Base-by-base conservation (phyloP, 2,113 vertebrate species). In the Gavia stellata region DNA sequence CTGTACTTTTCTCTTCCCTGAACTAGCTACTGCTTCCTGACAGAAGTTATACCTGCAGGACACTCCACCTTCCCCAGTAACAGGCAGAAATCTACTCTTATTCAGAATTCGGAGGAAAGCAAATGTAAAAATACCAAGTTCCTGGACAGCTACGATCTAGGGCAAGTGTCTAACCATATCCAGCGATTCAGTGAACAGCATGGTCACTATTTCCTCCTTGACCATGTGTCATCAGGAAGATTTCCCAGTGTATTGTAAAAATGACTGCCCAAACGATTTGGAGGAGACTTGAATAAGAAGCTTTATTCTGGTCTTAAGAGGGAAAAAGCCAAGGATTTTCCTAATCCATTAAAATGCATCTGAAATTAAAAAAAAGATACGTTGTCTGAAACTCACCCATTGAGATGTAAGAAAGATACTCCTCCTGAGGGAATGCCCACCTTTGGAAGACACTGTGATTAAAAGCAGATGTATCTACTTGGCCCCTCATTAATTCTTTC, bases 261-360 rank as follows among this genome's bases (percentile, higher is more conserved):
- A 50, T 28, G 26, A 81, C 44, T 63, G 28, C 33, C 19, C 38
- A 74, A 34, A 78, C 3, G 0, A 33, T 50, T 24, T 36, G 19
- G 20, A 87, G 42, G 24, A 62, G 10, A 45, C 33, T 68, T 72
- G 56, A 72, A 49, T 14, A 47, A 65, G 73, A 24, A 79, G 17
- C 23, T 97, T 94, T 96, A 95, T 95, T 97, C 29, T 71, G 31
- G 14, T 42, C n/a, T 85, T 68, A 49, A 38, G 33, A 80, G 23
- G 53, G 55, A 33, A 77, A 75, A 74, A 49, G 8, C 17, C 26
- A 83, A 80, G 11, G 26, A 21, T 62, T 83, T 92, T 40, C 40
- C 29, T 74, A 88, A 75, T 23, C 18, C 20, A 79, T 47, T 36
- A 56, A 85, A 94, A 92, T n/a, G 12, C 53, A 79, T 55, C 61